These are phyloP conservation scores for Venturia canescens DNA, from an alignment of 1,140 invertebrate genomes.

Conservation along the genomic window DNA sequence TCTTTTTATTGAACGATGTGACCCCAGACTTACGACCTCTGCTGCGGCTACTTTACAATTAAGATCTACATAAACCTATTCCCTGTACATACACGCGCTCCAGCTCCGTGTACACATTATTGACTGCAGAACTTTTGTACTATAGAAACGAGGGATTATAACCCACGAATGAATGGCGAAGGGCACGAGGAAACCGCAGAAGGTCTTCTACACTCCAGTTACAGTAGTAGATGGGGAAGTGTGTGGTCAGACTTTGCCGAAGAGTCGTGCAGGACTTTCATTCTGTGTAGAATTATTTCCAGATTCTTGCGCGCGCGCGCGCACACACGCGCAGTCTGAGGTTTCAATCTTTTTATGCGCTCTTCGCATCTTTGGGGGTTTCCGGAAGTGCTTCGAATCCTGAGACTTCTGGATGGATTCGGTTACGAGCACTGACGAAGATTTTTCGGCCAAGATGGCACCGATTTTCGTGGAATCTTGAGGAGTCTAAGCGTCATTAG, in stretches of 20 bases:
- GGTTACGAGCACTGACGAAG: too few species aligned
- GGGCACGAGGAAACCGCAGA: conserved; percentile 28
- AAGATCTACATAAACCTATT: conserved; percentile 10
- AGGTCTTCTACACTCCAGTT: not conserved
- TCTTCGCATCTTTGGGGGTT: too few species aligned
- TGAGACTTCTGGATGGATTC: too few species aligned
- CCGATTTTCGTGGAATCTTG: too few species aligned
- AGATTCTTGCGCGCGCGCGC: not conserved
- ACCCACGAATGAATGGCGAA: not conserved
- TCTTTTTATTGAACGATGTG: conserved; percentile 30
- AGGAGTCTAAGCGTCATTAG: too few species aligned
- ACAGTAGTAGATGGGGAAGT: not conserved
- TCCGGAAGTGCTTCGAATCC: too few species aligned
- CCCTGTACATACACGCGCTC: not conserved
- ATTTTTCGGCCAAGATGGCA: too few species aligned
- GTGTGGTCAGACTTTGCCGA: conserved; percentile 4
- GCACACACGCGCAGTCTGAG: too few species aligned
- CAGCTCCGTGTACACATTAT: not conserved
- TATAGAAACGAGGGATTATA: not conserved
- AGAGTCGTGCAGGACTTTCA: not conserved
- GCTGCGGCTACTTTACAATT: conserved; percentile 14
- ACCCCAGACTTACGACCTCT: conserved; percentile 6
- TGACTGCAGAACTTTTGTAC: not conserved
- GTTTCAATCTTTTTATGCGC: too few species aligned
- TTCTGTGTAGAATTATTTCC: not conserved